phyloP scores from a whole-genome alignment of 2,113 vertebrate genomes.

The Cyphomyrus discorhynchus region DNA sequence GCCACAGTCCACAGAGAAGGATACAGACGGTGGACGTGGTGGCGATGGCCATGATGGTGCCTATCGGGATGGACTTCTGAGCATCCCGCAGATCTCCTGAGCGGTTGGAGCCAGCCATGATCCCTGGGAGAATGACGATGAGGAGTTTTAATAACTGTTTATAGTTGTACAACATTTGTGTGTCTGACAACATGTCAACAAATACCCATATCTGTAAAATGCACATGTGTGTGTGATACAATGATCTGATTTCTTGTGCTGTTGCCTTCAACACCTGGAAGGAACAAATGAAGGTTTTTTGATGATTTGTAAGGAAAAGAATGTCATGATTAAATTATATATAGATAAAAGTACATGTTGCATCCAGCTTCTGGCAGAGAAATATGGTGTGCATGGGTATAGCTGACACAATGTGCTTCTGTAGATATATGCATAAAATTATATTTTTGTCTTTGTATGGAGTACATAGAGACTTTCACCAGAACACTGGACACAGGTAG shows the following conservation, averaged over 20 bases:
- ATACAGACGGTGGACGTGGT: constrained; percentile 84
- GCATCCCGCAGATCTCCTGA: constrained; percentile 79
- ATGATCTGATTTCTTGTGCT: not conserved
- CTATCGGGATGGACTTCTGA: constrained; percentile 80
- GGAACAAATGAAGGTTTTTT: not conserved
- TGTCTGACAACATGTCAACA: not conserved
- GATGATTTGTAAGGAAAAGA: not conserved
- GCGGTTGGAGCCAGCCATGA: constrained; percentile 85
- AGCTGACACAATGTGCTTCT: not conserved
- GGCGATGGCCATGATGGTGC: constrained; percentile 79
- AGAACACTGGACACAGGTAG: not conserved
- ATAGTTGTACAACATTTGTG: not conserved
- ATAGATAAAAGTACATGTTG: not conserved
- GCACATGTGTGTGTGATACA: not conserved
- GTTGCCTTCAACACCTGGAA: not conserved
- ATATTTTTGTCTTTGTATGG: not conserved
- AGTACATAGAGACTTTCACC: not conserved
- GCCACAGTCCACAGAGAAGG: constrained; percentile 46
- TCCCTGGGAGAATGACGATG: constrained; percentile 53
- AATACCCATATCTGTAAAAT: not conserved
- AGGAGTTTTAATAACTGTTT: not conserved
- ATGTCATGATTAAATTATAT: not conserved
- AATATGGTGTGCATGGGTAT: not conserved
- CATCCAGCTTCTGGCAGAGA: not conserved
- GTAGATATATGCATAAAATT: not conserved